Conservation (phyloP, 1,140 invertebrate genomes). For the Wiebesia pumilae region DNA sequence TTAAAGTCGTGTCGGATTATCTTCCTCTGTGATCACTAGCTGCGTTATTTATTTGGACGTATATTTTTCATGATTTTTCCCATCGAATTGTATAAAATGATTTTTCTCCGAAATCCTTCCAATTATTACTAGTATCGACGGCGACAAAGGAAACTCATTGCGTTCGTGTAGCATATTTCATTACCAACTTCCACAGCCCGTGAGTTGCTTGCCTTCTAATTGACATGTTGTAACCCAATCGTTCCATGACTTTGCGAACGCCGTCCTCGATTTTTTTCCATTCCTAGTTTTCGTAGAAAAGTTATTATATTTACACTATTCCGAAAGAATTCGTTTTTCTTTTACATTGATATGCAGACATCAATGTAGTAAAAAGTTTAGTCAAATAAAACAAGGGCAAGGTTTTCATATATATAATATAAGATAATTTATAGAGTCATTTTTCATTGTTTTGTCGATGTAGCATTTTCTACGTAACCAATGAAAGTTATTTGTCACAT, state of each 20-base stretch:
- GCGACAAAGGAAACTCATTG: conserved; percentile 2
- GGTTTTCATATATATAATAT: not conserved
- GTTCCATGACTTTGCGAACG: conserved; percentile 29
- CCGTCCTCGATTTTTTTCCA: conserved; percentile 46
- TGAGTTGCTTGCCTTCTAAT: conserved; percentile 42
- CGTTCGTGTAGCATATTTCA: conserved; percentile 2
- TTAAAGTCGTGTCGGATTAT: not conserved
- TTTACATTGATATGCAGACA: not conserved
- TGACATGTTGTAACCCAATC: conserved; percentile 49
- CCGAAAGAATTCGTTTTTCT: conserved; percentile 4
- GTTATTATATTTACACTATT: conserved; percentile 18
- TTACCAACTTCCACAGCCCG: not conserved
- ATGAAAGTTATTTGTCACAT: not conserved
- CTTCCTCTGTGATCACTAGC: not conserved
- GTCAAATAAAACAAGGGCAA: conserved; percentile 12
- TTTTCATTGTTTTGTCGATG: not conserved
- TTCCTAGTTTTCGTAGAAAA: conserved; percentile 32
- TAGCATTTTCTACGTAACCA: not conserved
- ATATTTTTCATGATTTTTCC: not conserved
- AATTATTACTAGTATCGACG: conserved; percentile 9
- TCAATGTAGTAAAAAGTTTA: not conserved
- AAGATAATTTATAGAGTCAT: not conserved
- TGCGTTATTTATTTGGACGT: not conserved
- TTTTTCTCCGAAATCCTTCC: conserved; percentile 16
- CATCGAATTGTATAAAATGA: not conserved